Evolutionary conservation across 2,888 invertebrate species (phyloP), one percentile per base, ranked within the genome.

Genomic region (Acleris emargana): DNA sequence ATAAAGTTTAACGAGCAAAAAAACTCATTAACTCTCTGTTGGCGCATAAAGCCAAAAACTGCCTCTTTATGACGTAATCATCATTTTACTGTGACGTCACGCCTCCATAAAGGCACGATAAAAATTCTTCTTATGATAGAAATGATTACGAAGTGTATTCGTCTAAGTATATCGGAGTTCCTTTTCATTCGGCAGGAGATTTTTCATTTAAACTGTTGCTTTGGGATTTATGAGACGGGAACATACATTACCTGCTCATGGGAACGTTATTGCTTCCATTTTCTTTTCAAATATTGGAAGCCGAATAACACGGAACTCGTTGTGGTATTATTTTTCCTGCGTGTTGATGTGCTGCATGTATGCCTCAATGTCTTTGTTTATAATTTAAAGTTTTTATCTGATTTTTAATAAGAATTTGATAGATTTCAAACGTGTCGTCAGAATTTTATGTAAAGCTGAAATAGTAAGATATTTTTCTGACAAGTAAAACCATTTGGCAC

Each of bases 61-160:
- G 66, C 58, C 43, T 62, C 55, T 68, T 68, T 68, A 68, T 68
- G 68, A 52, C 22, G 62, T 68, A 58, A 58, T 66, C 68, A 64
- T 68, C 68, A 59, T 66, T 68, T 68, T 55, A 51, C 51, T 43
- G 53, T 64, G 57, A 68, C 64, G 52, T 54, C 51, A 57, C 53
- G 25, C 50, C 47, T 53, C 53, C 60, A 60, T 58, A 64, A 64
- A 64, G 58, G 32, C 28, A 54, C 43, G 58, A 64, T 68, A 68
- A 68, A 68, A 62, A 55, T 57, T 61, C 62, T 45, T 50, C 38
- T 51, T 60, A 64, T 64, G 68, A 61, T 55, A 61, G 54, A 55
- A 63, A 67, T 64, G 22, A 58, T 58, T 43, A 47, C 51, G 59
- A 58, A 54, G 50, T 45, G 28, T 38, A 18, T 28, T 43, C 42